Base-by-base conservation (phyloP, 2,888 invertebrate genomes). In the Ommatoiulus sabulosus region DNA sequence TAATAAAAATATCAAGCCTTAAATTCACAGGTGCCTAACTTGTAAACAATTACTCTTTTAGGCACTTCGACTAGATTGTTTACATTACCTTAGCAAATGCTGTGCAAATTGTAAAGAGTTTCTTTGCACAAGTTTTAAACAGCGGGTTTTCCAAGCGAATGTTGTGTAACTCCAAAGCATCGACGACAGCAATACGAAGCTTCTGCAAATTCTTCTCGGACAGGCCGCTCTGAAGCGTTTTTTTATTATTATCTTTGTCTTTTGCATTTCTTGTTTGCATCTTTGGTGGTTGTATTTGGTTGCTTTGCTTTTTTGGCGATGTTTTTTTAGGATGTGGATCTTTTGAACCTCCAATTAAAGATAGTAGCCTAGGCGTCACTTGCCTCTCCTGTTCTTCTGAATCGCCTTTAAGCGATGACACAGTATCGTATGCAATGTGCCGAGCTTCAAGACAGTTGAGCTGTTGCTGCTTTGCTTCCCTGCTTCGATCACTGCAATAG, bases 81-180 rank as follows among this genome's bases (percentile, higher is more conserved):
- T 44, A 3, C 48, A n/a, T 44, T 87, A 87, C 87, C 44, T 90
- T 52, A 10, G 90, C 90, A 89, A 90, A 90, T 35, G 90, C 85
- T 86, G 89, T 88, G 57, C 90, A 90, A 88, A 90, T 89, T 6
- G 89, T 43, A 80, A 90, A 89, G 6, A 90, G 89, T 35, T 89
- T 90, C 46, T 88, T 90, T 17, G 89, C 90, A 88, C 90, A 90
- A 12, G 89, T 87, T 46, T 63, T 48, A 85, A 90, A 90, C 57
- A 90, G 57, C 24, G 80, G 44, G 87, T 90, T 87, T 24, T 87
- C 48, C 5, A 86, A 20, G 72, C 52, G n/a, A 4, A 90, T 89
- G 3, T 90, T 89, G 84, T 90, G 88, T 15, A 86, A 87, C 88
- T 90, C 90, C 72, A 90, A 89, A 24, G 90, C 90, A 84, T 85